Base-by-base conservation (phyloP, 2,888 invertebrate species). In the Fragum fragum region DNA sequence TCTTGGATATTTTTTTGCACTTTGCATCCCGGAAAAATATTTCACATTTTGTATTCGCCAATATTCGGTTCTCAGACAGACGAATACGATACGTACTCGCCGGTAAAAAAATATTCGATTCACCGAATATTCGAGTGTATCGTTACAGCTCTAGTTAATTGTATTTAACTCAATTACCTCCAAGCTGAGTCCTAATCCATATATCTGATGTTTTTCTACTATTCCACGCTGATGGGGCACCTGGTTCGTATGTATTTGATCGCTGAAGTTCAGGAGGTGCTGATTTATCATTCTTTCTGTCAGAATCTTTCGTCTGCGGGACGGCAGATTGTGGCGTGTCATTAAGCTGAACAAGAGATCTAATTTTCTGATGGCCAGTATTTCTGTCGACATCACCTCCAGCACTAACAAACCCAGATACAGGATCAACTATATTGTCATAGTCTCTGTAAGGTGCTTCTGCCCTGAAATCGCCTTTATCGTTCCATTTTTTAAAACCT, bases 341-440 rank as follows among this genome's bases (percentile, higher is more conserved):
- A 68, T 87, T 91, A 18, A 93, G 73, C 79, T 92, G 92, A 29
- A 91, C 93, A 39, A 94, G 75, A 0, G 91, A 90, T 23, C 85
- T 81, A 7, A 93, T 92, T 57, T 88, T 89, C 36, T 87, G 87
- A 69, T 91, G 90, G 1, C 93, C 93, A 9, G 93, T 93, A 32
- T 89, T 89, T 23, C 92, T 83, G 79, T 93, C 92, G 21, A 92
- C 90, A 88, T 94, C 93, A 11, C 92, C 93, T 7, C 92, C 93
- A 6, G 91, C 92, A 81, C 92, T 92, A 5, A 94, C 91, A 85
- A 94, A 94, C 1, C 94, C 94, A 16, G 93, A 93, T 0, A 92
- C 90, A 6, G 94, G 94, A 75, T 94, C 94, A n/a, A 93, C 88
- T 59, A 92, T 91, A 76, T 93, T 93, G 74, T 94, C 94, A 87